These are phyloP conservation scores for Rhinogobio ventralis DNA, from an alignment of 2,797 vertebrate species.

Conservation along the genomic window DNA sequence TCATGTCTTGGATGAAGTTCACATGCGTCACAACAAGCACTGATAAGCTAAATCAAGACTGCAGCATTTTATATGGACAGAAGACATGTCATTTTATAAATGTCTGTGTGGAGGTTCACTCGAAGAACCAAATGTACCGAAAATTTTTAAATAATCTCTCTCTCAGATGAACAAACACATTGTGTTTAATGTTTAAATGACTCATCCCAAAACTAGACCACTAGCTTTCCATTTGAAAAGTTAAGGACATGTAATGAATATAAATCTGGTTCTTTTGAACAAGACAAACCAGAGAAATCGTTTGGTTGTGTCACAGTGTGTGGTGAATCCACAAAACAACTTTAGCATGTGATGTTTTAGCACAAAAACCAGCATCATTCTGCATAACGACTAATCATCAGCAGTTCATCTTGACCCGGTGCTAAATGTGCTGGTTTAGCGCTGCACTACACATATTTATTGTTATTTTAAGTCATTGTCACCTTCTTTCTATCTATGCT, in stretches of 20 bases:
- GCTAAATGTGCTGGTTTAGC: not conserved
- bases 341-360: not conserved
- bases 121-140: slow-evolving; percentile 21
- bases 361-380: not conserved
- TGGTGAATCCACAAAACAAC: not conserved
- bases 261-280: slow-evolving; percentile 2
- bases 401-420: not conserved
- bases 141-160: slow-evolving; percentile 16
- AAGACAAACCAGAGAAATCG: not conserved
- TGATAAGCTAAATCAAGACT: slow-evolving; percentile 47
- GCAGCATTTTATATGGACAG: slow-evolving; percentile 24
- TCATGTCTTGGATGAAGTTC: slow-evolving; percentile 52
- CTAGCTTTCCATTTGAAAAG: slow-evolving; percentile 5
- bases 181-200: slow-evolving; percentile 14
- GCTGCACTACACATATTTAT: not conserved
- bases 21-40: slow-evolving; percentile 47
- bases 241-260: not conserved
- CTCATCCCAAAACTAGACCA: slow-evolving; percentile 24
- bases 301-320: not conserved
- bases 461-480: not conserved
- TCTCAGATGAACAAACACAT: slow-evolving; percentile 12
- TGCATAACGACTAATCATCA: not conserved
- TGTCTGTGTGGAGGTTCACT: slow-evolving; percentile 1
- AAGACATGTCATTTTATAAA: slow-evolving; percentile 42
- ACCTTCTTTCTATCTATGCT: not conserved